These are phyloP conservation scores for Dryadula phaetusa DNA, from an alignment of 2,888 invertebrate genomes.

Conservation along the genomic window DNA sequence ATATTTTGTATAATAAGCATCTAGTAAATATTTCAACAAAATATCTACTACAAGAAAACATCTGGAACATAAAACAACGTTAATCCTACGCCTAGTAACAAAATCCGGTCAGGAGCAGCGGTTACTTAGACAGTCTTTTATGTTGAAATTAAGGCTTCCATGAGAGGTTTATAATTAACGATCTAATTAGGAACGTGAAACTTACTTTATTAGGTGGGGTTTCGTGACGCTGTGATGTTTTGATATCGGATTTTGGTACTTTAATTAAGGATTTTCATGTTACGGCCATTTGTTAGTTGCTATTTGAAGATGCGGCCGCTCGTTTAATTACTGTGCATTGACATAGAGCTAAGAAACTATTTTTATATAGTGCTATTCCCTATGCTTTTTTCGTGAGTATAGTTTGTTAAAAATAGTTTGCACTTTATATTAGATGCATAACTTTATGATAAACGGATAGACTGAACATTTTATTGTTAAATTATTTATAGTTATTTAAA, in stretches of 20 bases:
- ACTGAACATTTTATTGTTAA: not conserved
- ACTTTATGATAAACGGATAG: no score
- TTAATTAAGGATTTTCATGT: conserved; percentile 79
- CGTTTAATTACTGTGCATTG: conserved; percentile 33
- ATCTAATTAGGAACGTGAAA: conserved; percentile 82
- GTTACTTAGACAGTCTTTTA: conserved; percentile 68
- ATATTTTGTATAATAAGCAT: no score
- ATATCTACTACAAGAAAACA: conserved; percentile 6
- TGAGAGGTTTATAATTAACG: conserved; percentile 82
- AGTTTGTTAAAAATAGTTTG: no score
- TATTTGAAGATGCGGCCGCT: conserved; percentile 40
- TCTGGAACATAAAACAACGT: conserved; percentile 40
- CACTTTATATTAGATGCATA: no score
- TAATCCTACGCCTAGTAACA: conserved; percentile 59
- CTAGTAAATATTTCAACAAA: conserved; percentile 46
- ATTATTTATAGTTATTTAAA: no score
- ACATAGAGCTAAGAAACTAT: conserved; percentile 12
- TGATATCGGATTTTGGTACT: conserved; percentile 81
- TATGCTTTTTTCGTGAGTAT: no score
- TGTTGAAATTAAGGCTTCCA: conserved; percentile 79
- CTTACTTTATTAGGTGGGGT: conserved; percentile 77
- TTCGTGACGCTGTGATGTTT: conserved; percentile 70
- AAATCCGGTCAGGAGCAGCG: conserved; percentile 71
- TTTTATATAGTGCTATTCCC: not conserved
- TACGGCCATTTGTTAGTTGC: conserved; percentile 50